These are phyloP conservation scores for Mythimna loreyi DNA, from an alignment of 2,888 invertebrate genomes.

Conservation along the genomic window DNA sequence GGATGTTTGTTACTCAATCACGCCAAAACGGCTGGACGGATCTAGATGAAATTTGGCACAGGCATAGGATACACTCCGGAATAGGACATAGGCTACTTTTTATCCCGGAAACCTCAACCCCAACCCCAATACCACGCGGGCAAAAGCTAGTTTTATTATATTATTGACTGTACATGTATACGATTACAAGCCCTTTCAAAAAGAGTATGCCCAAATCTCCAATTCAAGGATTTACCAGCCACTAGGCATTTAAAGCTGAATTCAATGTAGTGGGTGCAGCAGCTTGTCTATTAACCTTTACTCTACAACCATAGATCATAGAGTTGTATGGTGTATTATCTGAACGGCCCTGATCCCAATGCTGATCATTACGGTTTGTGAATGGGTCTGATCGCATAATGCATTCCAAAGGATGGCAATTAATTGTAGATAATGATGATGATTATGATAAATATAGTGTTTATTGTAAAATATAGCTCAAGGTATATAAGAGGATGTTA, in stretches of 20 bases:
- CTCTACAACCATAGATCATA: conserved; percentile 5
- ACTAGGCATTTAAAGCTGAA: background rate
- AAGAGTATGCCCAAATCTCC: too few species aligned
- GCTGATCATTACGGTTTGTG: conserved; percentile 35
- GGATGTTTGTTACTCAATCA: too few species aligned
- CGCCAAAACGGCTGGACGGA: too few species aligned
- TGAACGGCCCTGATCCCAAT: conserved; percentile 36
- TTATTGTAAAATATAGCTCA: background rate
- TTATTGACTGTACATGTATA: too few species aligned
- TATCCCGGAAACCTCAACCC: too few species aligned
- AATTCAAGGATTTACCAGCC: background rate
- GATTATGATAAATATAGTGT: background rate
- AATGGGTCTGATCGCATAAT: conserved; percentile 33
- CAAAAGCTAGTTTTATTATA: too few species aligned
- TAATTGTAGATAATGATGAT: conserved; percentile 2
- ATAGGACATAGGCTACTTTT: too few species aligned
- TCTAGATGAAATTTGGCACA: too few species aligned
- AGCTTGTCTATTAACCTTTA: conserved; percentile 9
- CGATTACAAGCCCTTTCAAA: background rate
- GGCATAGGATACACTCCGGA: too few species aligned
- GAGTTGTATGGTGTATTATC: conserved; percentile 21
- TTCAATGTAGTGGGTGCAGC: conserved; percentile 7
- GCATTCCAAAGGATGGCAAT: conserved; percentile 2
- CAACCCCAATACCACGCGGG: too few species aligned
- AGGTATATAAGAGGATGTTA: background rate